Base-by-base conservation (phyloP, 64 coral and sea anemone species). In the Montipora cactus region DNA sequence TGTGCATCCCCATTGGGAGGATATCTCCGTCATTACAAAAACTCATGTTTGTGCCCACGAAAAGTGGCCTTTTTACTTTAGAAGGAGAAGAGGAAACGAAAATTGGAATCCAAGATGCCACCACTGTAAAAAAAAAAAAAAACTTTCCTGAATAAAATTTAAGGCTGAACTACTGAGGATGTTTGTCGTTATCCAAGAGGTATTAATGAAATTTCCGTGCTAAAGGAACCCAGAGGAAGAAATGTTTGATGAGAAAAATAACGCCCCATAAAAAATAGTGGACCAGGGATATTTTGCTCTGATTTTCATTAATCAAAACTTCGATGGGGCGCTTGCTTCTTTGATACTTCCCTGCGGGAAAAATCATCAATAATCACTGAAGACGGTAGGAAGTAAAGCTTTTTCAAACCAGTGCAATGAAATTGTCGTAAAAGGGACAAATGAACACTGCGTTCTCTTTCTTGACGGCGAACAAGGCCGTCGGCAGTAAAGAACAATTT, bases 21-120 rank as follows among this genome's bases (percentile, higher is more conserved):
- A 86, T 72, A 44, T 86, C 66, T 86, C 66, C 25, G 48, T 86
- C 82, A 49, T 15, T 11, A 44, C 71, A 5, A 28, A 15, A 70
- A 51, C 16, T 6, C 70, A 44, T 44, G 82, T 49, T 49, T 71
- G 18, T 72, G 28, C 18, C 13, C 57, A 12, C 66, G 59, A n/a
- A 5, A 5, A 11, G 19, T 47, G 25, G 7, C 68, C 11, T 19
- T 28, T 47, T 84, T 37, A 16, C 9, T 64, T 64, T 19, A 18
- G 46, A 78, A 57, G 7, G 3, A 57, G 7, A 11, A 57, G 2
- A 57, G 53, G 11, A 11, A 57, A 57, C 11, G 6, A 11, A 6
- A 57, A 57, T 8, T 11, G 53, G 11, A 78, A 78, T 78, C 44
- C 10, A 18, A 16, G 44, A 46, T 49, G 76, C 19, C 61, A 64